A percentile compares a stretch with the other conserved stretches of the same genome.
Conservation (phyloP, 1,140 invertebrate species). For the Cheumatopsyche charites region DNA sequence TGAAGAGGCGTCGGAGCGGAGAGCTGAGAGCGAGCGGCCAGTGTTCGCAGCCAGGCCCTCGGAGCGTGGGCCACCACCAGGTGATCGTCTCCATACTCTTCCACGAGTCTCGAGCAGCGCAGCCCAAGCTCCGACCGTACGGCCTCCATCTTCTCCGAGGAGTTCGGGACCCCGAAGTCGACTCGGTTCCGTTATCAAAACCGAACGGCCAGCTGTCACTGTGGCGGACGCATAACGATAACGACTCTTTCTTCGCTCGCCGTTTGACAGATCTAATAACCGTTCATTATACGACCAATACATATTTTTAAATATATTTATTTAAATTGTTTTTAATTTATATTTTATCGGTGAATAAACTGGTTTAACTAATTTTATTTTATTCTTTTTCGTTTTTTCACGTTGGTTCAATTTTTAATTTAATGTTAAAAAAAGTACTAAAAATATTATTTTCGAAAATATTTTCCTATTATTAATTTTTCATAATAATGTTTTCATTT, state of each 20-base stretch:
- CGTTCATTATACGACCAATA: not conserved
- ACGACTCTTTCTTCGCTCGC: not conserved
- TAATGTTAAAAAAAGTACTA: no score
- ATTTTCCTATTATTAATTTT: no score
- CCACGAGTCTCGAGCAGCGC: not conserved
- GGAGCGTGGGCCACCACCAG: not conserved
- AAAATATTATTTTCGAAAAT: no score
- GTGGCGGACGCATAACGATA: not conserved
- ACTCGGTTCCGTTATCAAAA: not conserved
- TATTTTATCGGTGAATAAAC: no score
- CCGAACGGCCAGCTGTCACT: not conserved
- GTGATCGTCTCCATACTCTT: not conserved
- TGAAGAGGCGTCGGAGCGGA: not conserved
- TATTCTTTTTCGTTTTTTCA: no score
- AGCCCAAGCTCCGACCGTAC: not conserved
- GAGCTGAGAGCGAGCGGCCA: not conserved
- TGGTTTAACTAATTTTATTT: no score
- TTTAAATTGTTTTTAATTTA: no score
- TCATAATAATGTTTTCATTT: no score
- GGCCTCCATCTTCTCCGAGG: not conserved
- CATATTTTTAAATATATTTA: no score
- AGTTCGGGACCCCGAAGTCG: not conserved
- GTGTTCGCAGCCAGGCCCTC: not conserved
- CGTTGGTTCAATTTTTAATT: no score
- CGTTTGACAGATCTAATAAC: constrained; percentile 3